Evolutionary conservation across 2,888 invertebrate genomes (phyloP).

Genomic region (Agrochola lychnidis): DNA sequence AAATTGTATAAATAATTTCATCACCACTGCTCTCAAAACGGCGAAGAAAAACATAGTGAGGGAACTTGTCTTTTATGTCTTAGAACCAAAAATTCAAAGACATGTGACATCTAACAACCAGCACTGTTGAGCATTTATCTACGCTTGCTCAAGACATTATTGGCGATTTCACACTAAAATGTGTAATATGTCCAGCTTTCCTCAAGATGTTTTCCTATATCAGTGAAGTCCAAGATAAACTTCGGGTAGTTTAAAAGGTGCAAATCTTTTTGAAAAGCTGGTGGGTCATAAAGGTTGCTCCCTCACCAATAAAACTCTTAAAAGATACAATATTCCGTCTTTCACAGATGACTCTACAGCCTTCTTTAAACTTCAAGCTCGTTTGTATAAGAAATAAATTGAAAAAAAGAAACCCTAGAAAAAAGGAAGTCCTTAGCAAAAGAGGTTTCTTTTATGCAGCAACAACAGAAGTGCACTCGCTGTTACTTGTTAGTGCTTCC

Average conservation of each 20-base stretch:
- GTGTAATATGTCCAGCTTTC: not conserved
- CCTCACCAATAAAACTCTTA: not conserved
- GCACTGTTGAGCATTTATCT: too few species aligned
- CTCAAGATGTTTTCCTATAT: not conserved
- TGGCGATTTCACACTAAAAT: not conserved
- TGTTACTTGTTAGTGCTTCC: constrained; percentile 23
- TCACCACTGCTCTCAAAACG: too few species aligned
- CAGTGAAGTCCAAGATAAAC: not conserved
- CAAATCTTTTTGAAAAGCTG: not conserved
- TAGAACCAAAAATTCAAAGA: too few species aligned
- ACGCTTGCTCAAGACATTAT: too few species aligned
- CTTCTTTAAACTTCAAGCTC: constrained; percentile 4
- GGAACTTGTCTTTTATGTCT: too few species aligned
- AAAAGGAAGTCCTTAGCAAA: constrained; percentile 20
- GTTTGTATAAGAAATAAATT: constrained; percentile 14
- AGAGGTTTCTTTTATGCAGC: constrained; percentile 24
- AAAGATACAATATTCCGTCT: not conserved
- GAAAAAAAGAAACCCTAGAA: not conserved
- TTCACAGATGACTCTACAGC: not conserved
- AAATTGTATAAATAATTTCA: too few species aligned
- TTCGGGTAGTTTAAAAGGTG: not conserved
- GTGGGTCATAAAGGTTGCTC: not conserved
- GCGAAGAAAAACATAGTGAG: too few species aligned
- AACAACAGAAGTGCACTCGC: constrained; percentile 34
- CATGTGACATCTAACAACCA: too few species aligned